Conservation (phyloP, 2,113 vertebrate species). For the Oryzias melastigma region DNA sequence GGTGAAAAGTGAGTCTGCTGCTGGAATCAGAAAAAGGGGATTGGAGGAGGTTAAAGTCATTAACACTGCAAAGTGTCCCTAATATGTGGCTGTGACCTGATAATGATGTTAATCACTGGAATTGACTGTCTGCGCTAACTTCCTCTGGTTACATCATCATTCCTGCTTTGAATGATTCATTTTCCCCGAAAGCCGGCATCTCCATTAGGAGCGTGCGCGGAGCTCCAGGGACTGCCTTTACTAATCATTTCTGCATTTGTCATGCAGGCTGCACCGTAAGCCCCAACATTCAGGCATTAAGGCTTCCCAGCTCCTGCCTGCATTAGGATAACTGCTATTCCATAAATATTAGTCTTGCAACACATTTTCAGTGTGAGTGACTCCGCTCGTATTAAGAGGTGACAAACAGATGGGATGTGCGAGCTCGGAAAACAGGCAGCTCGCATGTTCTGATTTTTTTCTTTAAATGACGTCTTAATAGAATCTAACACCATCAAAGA, state of each 20-base stretch:
- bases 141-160: slow-evolving; percentile 47
- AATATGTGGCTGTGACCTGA: slow-evolving; percentile 38
- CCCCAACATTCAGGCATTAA: slow-evolving; percentile 38
- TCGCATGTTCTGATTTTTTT: no score
- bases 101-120: slow-evolving; percentile 42
- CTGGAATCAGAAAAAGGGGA: background rate
- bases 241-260: slow-evolving; percentile 57
- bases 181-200: slow-evolving; percentile 15
- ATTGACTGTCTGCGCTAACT: slow-evolving; percentile 28
- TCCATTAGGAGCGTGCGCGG: slow-evolving; percentile 39
- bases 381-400: slow-evolving; percentile 62
- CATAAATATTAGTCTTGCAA: slow-evolving; percentile 65
- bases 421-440: slow-evolving; percentile 35
- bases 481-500: slow-evolving; percentile 9
- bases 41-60: slow-evolving; percentile 26
- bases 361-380: slow-evolving; percentile 64
- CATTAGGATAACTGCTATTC: slow-evolving; percentile 60
- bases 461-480: slow-evolving; percentile 51
- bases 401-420: slow-evolving; percentile 57
- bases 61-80: slow-evolving; percentile 10
- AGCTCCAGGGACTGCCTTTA: slow-evolving; percentile 26
- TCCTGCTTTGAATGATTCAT: slow-evolving; percentile 47
- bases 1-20: background rate
- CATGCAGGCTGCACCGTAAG: slow-evolving; percentile 45
- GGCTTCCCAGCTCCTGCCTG: slow-evolving; percentile 27